Percentiles rank a stretch among this genome's conserved stretches.
Evolutionary conservation across 2,888 invertebrate species (phyloP).

Genomic region (Heliconius ismenius): DNA sequence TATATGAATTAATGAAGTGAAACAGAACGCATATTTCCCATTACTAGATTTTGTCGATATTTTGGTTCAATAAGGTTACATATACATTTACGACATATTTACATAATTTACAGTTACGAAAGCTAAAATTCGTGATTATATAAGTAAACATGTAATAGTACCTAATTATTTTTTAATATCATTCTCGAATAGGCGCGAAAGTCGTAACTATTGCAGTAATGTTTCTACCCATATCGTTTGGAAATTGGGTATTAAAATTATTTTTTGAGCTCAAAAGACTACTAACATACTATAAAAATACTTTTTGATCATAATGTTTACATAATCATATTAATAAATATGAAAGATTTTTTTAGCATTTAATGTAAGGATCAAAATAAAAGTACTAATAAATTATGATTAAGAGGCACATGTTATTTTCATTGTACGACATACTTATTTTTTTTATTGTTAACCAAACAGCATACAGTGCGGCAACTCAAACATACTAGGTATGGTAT

Average conservation of each 20-base stretch:
- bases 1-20: slow-evolving; percentile 2
- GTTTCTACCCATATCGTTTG: neutral
- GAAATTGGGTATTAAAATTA: neutral
- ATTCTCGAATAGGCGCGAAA: neutral
- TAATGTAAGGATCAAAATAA: neutral
- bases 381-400: neutral
- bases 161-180: neutral
- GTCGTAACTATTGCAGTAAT: neutral
- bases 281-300: too few species aligned
- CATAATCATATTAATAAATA: too few species aligned
- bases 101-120: neutral
- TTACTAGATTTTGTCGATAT: neutral
- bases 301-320: too few species aligned
- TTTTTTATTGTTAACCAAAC: neutral
- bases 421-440: neutral
- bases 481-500: slow-evolving; percentile 8
- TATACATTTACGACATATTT: neutral
- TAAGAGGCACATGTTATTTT: neutral
- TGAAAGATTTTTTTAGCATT: too few species aligned
- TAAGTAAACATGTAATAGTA: neutral
- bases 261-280: too few species aligned
- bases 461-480: slow-evolving; percentile 10
- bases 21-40: slow-evolving; percentile 17
- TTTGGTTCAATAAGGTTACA: neutral
- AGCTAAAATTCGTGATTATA: neutral